Base-by-base conservation (phyloP, 23 tunicate species). In the Pegea sp. region DNA sequence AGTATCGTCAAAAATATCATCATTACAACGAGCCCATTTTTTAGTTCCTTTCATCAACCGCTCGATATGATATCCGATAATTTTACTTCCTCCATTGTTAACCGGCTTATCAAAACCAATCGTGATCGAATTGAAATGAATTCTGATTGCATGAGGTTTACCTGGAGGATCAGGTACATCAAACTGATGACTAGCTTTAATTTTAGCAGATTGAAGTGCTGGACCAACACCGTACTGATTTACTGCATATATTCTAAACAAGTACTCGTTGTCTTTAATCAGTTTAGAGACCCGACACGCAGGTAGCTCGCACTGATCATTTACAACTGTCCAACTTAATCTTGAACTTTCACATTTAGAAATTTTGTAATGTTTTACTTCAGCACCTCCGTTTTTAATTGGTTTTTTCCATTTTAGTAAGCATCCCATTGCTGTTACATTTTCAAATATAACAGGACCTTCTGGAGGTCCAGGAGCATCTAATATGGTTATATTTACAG, bases 191-290 rank as follows among this genome's bases (percentile, higher is more conserved):
- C 58, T 61, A 2, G 91, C 91, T 1, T 61, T 18, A 26, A 63
- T 52, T 49, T 77, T 84, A 4, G 57, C 53, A 8, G 98, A 89
- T 62, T 89, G 86, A 49, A 71, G 59, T 29, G 90, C 61, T 13
- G 27, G 56, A 1, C 98, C 90, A 0, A 77, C 75, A 8, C 98
- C 98, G 33, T 57, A 77, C 44, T 89, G 77, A 66, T 89, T 89
- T 38, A 72, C 98, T 30, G 98, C 98, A 21, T 76, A 68, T 23
- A 89, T 72, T n/a, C 98, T 76, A 76, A 89, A 89, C 8, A 89
- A 49, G 53, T 89, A 89, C 38, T 77, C 90, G 52, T 89, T 89
- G 67, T 66, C 76, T 32, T 65, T 72, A 21, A 89, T 64, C 44
- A 89, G 53, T 38, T 78, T 76, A 5, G 54, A 50, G 5, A 77